Conservation (phyloP, 2,113 vertebrate genomes). For the Fulmarus glacialis region DNA sequence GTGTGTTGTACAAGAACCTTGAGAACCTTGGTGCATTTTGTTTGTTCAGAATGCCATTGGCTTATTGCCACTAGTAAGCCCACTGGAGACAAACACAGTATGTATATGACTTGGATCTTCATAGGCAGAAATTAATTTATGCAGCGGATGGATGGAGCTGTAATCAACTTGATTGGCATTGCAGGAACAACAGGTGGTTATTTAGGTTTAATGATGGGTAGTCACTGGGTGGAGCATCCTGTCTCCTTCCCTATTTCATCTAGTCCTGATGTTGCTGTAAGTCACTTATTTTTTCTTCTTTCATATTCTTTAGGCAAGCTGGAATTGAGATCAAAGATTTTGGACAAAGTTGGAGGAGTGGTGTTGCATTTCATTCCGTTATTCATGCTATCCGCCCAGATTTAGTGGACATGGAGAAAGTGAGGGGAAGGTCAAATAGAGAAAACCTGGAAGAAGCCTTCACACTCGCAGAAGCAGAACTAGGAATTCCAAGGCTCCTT, state of each 20-base stretch:
- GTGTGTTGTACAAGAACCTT: neutral
- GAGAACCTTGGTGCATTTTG: neutral
- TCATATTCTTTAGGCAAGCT: conserved; percentile 73
- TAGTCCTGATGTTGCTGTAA: neutral
- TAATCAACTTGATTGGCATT: neutral
- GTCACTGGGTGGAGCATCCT: neutral
- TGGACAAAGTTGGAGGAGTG: conserved; percentile 92
- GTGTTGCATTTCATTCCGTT: conserved; percentile 91
- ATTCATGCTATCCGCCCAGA: conserved; percentile 92
- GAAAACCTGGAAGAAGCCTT: conserved; percentile 95
- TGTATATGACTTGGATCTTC: neutral
- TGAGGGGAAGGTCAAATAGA: conserved; percentile 82
- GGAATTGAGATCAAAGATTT: conserved; percentile 95
- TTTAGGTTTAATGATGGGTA: neutral
- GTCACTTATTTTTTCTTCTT: neutral
- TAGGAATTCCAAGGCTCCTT: conserved; percentile 92
- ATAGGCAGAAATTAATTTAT: neutral
- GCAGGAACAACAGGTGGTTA: neutral
- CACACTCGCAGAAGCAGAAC: conserved; percentile 86
- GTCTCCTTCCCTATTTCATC: neutral
- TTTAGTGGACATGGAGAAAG: conserved; percentile 89
- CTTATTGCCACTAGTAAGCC: neutral
- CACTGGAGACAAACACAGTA: neutral
- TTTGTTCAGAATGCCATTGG: neutral
- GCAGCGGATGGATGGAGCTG: neutral